Evolutionary conservation across 2,888 invertebrate species (phyloP).

Genomic region (Drosophila borealis): DNA sequence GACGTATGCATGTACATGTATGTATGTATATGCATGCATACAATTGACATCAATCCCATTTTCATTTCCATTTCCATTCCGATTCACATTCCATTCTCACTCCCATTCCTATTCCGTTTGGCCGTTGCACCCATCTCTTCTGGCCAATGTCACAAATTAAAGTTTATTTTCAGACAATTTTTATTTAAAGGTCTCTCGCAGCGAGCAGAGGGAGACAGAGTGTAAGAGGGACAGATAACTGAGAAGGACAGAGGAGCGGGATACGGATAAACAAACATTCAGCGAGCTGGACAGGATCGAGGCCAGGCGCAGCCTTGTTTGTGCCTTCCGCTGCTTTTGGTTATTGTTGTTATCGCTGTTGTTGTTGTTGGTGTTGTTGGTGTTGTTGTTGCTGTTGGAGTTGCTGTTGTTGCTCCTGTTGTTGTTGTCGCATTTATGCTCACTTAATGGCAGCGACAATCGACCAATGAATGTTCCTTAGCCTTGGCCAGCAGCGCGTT

Average conservation of each 20-base stretch:
- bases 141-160: slow-evolving; percentile 63
- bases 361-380: slow-evolving; percentile 10
- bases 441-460: slow-evolving; percentile 75
- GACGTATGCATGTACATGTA: slow-evolving; percentile 2
- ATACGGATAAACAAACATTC: slow-evolving; percentile 25
- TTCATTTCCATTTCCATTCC: slow-evolving; percentile 12
- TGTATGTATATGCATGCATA: slow-evolving; percentile 8
- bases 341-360: slow-evolving; percentile 7
- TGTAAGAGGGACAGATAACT: too few species aligned
- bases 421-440: slow-evolving; percentile 68
- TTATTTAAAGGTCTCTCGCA: slow-evolving; percentile 58
- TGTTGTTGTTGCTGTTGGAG: slow-evolving; percentile 23
- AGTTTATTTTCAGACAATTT: slow-evolving; percentile 67
- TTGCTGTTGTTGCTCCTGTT: slow-evolving; percentile 14
- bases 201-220: not conserved
- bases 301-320: slow-evolving; percentile 27
- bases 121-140: slow-evolving; percentile 23
- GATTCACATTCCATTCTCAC: slow-evolving; percentile 18
- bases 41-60: slow-evolving; percentile 38
- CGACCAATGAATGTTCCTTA: slow-evolving; percentile 67
- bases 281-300: slow-evolving; percentile 27
- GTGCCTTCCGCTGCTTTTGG: not conserved
- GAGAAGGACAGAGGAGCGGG: not conserved
- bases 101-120: slow-evolving; percentile 4
- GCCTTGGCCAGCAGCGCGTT: slow-evolving; percentile 55